Conservation (phyloP, 1,140 invertebrate genomes). For the Achroia grisella region DNA sequence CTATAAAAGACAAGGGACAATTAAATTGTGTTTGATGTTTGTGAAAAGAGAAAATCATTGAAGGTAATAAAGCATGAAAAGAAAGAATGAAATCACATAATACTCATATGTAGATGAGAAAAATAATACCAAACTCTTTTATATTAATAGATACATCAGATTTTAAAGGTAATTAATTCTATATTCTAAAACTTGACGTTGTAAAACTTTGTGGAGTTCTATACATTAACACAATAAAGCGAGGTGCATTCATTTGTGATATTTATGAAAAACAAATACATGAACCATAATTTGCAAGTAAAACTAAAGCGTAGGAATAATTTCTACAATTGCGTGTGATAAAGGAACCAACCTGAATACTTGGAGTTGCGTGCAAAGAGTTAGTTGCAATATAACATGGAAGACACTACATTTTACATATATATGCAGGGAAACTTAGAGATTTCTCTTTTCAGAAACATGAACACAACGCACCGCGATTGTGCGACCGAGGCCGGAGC, state of each 20-base stretch:
- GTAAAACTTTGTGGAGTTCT: too few relatives aligned
- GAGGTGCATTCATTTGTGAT: not conserved
- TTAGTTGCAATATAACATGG: slow-evolving; percentile 21
- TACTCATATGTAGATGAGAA: too few relatives aligned
- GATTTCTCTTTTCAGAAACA: slow-evolving; percentile 71
- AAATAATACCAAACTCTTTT: too few relatives aligned
- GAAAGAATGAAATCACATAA: slow-evolving; percentile 6
- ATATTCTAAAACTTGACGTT: too few relatives aligned
- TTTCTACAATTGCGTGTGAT: slow-evolving; percentile 25
- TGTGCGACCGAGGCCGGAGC: slow-evolving; percentile 77
- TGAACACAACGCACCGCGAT: slow-evolving; percentile 77
- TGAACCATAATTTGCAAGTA: slow-evolving; percentile 1
- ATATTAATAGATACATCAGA: too few relatives aligned
- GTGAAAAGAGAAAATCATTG: slow-evolving; percentile 67
- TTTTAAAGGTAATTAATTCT: too few relatives aligned
- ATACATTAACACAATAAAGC: not conserved
- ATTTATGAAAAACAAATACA: slow-evolving; percentile 15
- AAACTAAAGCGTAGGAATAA: slow-evolving; percentile 17
- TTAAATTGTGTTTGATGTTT: slow-evolving; percentile 56
- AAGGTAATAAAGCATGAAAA: slow-evolving; percentile 20
- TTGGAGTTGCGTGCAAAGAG: slow-evolving; percentile 23
- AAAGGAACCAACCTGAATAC: slow-evolving; percentile 13
- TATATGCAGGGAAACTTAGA: slow-evolving; percentile 15
- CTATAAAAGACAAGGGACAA: slow-evolving; percentile 17
- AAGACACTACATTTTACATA: slow-evolving; percentile 21